A percentile compares a stretch with the other conserved stretches of the same genome.
These are phyloP conservation scores for Ips typographus DNA, from an alignment of 1,140 invertebrate species.

Conservation along the genomic window DNA sequence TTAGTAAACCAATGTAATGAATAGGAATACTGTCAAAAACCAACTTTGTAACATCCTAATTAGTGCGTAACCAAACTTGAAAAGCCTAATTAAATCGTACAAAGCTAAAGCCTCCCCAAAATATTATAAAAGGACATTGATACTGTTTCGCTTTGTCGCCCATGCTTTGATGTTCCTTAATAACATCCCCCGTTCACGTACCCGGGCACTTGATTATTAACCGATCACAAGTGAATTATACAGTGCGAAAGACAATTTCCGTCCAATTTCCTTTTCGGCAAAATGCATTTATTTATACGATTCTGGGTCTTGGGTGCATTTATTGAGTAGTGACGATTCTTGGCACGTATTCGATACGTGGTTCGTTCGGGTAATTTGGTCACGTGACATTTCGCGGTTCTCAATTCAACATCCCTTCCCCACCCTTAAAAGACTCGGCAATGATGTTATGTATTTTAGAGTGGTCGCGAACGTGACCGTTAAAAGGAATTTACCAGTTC, in stretches of 20 bases:
- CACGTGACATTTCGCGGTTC: slow-evolving; percentile 41
- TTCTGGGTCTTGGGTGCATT: slow-evolving; percentile 16
- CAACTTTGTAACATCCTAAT: no score
- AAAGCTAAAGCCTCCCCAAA: background rate
- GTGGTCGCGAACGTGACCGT: slow-evolving; percentile 8
- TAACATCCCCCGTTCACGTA: background rate
- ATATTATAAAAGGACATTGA: slow-evolving; percentile 10
- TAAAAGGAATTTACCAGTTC: background rate
- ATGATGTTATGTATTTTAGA: slow-evolving; percentile 17
- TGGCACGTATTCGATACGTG: slow-evolving; percentile 44
- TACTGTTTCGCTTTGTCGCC: background rate
- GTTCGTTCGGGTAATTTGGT: slow-evolving; percentile 44
- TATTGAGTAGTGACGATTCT: slow-evolving; percentile 36
- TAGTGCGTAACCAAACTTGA: no score
- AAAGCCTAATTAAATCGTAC: slow-evolving; percentile 1
- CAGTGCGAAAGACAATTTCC: slow-evolving; percentile 4
- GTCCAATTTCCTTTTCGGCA: slow-evolving; percentile 12
- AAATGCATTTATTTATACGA: slow-evolving; percentile 28
- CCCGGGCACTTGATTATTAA: slow-evolving; percentile 1
- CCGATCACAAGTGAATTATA: slow-evolving; percentile 1
- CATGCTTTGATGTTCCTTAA: no score
- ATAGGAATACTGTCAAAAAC: no score
- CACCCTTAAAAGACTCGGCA: slow-evolving; percentile 16
- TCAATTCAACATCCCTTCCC: slow-evolving; percentile 28
- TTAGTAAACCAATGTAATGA: no score